Conservation (phyloP, 2,888 invertebrate genomes). For the Euphydryas editha region DNA sequence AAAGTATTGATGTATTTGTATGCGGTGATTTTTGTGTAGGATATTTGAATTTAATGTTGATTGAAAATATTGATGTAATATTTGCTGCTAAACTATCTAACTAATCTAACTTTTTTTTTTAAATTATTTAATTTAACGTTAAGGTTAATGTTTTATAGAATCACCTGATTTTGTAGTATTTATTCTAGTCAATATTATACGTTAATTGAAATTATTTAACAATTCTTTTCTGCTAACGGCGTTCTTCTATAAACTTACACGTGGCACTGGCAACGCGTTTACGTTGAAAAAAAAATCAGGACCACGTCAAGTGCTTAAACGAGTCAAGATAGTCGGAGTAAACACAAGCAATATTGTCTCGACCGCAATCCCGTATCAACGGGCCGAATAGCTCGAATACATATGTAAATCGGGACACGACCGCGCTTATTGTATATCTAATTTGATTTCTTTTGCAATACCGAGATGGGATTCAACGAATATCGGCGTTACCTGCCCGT, state of each 20-base stretch:
- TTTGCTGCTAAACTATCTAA: background rate
- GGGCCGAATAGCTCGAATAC: conserved; percentile 79
- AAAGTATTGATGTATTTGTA: background rate
- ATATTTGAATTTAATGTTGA: background rate
- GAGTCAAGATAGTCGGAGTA: conserved; percentile 55
- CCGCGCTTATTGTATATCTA: conserved; percentile 82
- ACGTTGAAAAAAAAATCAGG: conserved; percentile 46
- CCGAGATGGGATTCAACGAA: conserved; percentile 77
- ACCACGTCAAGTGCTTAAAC: conserved; percentile 53
- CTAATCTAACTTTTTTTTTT: background rate
- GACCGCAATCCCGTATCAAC: conserved; percentile 79
- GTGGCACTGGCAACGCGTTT: background rate
- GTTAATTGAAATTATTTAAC: no score
- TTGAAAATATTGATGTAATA: background rate
- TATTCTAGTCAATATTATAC: no score
- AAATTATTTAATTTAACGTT: conserved; percentile 21
- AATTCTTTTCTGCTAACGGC: no score
- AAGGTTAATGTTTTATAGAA: no score
- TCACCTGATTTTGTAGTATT: no score
- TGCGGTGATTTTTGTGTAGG: background rate
- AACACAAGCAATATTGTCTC: conserved; percentile 76
- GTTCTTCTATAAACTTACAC: background rate
- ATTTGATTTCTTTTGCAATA: conserved; percentile 82
- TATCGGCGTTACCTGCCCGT: conserved; percentile 74
- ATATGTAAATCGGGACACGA: conserved; percentile 80